A percentile compares a stretch with the other conserved stretches of the same genome.
phyloP scores from a whole-genome alignment of 2,888 invertebrate genomes.

The Pogonocherus hispidulus region DNA sequence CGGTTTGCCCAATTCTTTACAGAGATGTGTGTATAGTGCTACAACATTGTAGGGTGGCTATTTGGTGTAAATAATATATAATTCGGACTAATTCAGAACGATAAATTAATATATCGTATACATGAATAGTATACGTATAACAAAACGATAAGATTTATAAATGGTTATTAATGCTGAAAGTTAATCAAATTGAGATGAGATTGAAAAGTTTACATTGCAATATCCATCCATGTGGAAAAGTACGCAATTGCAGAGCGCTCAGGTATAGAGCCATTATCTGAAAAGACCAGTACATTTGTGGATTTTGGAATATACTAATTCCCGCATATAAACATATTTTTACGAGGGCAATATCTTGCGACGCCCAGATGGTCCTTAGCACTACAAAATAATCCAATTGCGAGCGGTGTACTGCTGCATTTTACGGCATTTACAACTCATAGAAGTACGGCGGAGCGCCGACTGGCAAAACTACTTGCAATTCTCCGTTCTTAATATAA shows the following conservation, averaged over 20 bases:
- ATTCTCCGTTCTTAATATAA: conserved; percentile 27
- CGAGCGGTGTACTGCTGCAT: conserved; percentile 8
- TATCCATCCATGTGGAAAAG: too few relatives aligned
- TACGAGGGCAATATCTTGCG: conserved; percentile 22
- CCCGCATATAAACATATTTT: conserved; percentile 11
- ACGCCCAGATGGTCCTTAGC: conserved; percentile 20
- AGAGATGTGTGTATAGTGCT: not conserved
- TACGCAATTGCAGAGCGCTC: too few relatives aligned
- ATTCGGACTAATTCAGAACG: too few relatives aligned
- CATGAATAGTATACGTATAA: too few relatives aligned
- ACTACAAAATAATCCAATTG: conserved; percentile 24
- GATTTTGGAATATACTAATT: conserved; percentile 8
- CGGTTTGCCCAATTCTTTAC: not conserved
- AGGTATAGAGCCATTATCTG: too few relatives aligned
- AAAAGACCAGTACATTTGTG: not conserved
- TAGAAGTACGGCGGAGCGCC: conserved; percentile 3
- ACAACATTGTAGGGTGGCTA: not conserved
- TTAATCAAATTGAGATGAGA: too few relatives aligned
- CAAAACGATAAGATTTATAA: too few relatives aligned
- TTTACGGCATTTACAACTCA: conserved; percentile 23
- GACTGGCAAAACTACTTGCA: conserved; percentile 17
- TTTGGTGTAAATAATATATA: not conserved
- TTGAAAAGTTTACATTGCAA: too few relatives aligned
- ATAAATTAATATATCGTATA: too few relatives aligned
- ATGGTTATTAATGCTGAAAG: too few relatives aligned